Percentiles rank a stretch among this genome's conserved stretches.
Conservation (phyloP, 1,140 invertebrate species). For the Tetragnatha versicolor region DNA sequence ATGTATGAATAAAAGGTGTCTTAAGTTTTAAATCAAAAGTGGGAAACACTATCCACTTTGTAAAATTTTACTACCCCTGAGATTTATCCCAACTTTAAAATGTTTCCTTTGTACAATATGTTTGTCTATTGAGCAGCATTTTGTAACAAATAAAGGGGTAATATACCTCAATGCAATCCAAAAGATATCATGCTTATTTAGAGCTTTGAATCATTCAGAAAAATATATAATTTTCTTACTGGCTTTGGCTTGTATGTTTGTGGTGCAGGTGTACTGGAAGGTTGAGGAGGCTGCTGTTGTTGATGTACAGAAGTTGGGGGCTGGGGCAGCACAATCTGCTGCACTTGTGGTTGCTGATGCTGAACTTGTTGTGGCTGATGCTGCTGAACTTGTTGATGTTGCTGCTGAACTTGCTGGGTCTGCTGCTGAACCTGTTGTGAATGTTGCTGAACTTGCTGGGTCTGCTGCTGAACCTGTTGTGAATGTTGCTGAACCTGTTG, state of each 20-base stretch:
- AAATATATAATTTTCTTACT: slow-evolving; percentile 1
- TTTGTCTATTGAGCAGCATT: no score
- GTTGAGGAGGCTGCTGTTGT: slow-evolving; percentile 14
- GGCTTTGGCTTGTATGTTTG: slow-evolving; percentile 25
- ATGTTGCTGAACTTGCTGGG: slow-evolving; percentile 58
- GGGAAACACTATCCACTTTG: no score
- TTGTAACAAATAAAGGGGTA: no score
- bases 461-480: slow-evolving; percentile 3
- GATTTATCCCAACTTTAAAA: no score
- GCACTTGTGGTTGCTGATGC: slow-evolving; percentile 5
- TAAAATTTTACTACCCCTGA: no score
- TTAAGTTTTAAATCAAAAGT: no score
- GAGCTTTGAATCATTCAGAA: no score
- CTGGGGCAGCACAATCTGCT: not conserved
- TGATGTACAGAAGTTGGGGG: slow-evolving; percentile 17
- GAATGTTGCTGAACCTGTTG: slow-evolving; percentile 13
- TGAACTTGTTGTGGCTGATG: slow-evolving; percentile 14
- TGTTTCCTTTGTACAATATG: no score
- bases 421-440: slow-evolving; percentile 75
- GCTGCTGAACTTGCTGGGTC: slow-evolving; percentile 72
- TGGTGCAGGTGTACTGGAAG: slow-evolving; percentile 24
- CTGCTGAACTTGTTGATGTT: slow-evolving; percentile 9
- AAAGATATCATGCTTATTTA: no score
- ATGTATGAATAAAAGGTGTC: no score
- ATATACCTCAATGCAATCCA: no score